These are phyloP conservation scores for Strigops habroptila DNA, from an alignment of 2,113 vertebrate genomes.

Conservation along the genomic window DNA sequence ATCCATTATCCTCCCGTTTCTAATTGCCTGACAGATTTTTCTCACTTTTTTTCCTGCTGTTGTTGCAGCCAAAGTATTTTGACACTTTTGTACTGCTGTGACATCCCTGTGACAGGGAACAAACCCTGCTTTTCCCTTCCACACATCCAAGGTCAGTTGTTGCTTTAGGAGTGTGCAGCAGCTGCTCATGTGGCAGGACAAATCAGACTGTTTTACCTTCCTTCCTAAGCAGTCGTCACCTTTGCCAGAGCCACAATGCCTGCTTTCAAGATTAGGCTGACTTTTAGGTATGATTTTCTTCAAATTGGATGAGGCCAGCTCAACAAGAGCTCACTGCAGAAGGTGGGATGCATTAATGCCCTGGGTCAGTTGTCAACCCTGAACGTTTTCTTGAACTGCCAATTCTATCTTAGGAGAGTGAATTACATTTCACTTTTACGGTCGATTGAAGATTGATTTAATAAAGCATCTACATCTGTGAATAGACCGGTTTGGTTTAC, in stretches of 20 bases:
- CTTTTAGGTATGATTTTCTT: not conserved
- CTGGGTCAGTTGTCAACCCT: accelerated
- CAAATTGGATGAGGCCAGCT: not conserved
- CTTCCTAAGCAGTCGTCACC: not conserved
- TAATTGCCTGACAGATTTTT: not conserved
- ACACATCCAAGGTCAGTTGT: not conserved
- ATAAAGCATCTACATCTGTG: not conserved
- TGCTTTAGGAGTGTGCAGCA: not conserved
- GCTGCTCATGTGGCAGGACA: not conserved
- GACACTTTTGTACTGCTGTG: not conserved
- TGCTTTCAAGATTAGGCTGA: not conserved
- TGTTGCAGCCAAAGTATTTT: not conserved
- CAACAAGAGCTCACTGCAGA: not conserved
- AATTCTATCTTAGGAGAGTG: not conserved
- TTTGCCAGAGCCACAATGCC: not conserved
- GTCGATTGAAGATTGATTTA: not conserved
- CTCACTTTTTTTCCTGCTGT: not conserved
- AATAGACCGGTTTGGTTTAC: not conserved
- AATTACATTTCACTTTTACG: not conserved
- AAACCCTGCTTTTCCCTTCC: not conserved
- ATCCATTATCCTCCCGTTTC: not conserved
- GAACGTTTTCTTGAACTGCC: not conserved
- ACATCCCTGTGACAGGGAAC: not conserved
- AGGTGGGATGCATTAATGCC: not conserved
- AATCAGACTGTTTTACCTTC: not conserved